Conservation (phyloP, 2,888 invertebrate species). For the Eristalis arbustorum region DNA sequence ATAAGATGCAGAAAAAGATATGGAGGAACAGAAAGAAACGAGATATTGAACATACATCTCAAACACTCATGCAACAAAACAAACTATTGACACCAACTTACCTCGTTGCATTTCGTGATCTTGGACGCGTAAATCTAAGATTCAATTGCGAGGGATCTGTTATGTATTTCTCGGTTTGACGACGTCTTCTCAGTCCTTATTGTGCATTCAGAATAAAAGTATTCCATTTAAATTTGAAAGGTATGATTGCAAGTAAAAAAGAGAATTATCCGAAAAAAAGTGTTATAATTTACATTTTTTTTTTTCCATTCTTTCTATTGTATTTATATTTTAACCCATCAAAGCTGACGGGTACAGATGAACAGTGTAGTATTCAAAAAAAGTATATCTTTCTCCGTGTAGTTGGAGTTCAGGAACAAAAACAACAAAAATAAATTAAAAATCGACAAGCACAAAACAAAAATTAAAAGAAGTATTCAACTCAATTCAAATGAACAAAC, state of each 20-base stretch:
- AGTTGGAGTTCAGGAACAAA: background rate
- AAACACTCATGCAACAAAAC: background rate
- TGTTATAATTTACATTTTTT: background rate
- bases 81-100: conserved; percentile 55
- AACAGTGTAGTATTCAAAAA: no score
- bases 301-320: background rate
- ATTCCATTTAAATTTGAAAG: background rate
- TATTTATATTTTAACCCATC: background rate
- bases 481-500: background rate
- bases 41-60: no score
- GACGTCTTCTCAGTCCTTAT: conserved; percentile 80
- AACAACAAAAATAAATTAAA: background rate
- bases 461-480: conserved; percentile 3
- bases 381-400: no score
- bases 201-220: background rate
- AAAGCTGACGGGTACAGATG: no score
- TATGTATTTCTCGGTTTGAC: conserved; percentile 91
- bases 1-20: background rate
- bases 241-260: conserved; percentile 46
- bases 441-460: background rate
- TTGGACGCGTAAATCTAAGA: conserved; percentile 88
- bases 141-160: conserved; percentile 91
- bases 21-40: no score
- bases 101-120: conserved; percentile 80
- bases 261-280: conserved; percentile 22